These are phyloP conservation scores for Lasioglossum figueresi DNA, from an alignment of 2,888 invertebrate genomes.

Conservation along the genomic window DNA sequence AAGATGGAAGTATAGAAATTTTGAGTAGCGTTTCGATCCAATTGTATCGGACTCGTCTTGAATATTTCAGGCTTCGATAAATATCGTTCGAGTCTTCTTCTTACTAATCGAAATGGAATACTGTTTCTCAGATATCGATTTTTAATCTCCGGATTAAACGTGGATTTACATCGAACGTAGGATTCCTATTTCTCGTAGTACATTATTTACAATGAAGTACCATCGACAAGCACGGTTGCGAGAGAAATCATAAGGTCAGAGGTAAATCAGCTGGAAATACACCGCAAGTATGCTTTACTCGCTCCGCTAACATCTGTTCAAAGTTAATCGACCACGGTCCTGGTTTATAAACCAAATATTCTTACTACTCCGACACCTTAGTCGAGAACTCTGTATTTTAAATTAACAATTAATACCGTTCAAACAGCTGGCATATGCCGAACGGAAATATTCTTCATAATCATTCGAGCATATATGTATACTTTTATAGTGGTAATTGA, in stretches of 20 bases:
- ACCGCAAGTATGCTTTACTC: not conserved
- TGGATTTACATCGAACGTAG: not conserved
- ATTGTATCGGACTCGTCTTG: not conserved
- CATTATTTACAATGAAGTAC: not conserved
- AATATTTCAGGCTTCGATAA: not conserved
- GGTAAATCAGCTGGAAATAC: not conserved
- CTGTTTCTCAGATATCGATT: not conserved
- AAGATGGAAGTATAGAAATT: not conserved
- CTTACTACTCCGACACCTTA: not conserved
- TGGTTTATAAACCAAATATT: not conserved
- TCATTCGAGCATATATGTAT: not conserved
- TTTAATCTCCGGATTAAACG: not conserved
- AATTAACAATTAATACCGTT: not conserved
- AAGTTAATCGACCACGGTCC: not conserved
- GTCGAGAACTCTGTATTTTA: not conserved
- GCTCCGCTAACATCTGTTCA: not conserved
- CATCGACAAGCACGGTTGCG: not conserved
- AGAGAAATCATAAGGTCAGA: conserved; percentile 4
- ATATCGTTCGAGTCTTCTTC: not conserved
- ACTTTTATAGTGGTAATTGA: not conserved
- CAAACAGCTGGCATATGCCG: not conserved
- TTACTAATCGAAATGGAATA: not conserved
- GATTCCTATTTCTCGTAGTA: not conserved
- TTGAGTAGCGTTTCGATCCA: not conserved
- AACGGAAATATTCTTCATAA: not conserved